Percentiles rank a stretch among this genome's conserved stretches.
These are phyloP conservation scores for Cladopsammia gracilis DNA, from an alignment of 64 coral and sea anemone genomes.

Conservation along the genomic window DNA sequence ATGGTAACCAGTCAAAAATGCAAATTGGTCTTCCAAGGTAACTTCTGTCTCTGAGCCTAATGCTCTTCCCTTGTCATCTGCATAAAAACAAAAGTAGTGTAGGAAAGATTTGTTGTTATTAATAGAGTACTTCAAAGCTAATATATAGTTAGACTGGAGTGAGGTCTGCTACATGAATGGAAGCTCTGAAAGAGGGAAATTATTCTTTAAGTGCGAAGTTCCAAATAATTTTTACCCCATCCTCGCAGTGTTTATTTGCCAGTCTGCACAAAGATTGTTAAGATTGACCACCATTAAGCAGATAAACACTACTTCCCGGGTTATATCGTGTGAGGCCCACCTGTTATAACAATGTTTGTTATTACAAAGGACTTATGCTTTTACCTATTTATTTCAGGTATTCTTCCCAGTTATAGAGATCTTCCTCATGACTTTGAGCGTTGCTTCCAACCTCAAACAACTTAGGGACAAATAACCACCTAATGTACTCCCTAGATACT, in stretches of 20 bases:
- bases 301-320: conserved; percentile 1
- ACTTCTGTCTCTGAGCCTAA: not conserved
- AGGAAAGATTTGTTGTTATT: too few relatives aligned
- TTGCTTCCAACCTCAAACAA: conserved; percentile 3
- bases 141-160: conserved; percentile 9
- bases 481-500: conserved; percentile 3
- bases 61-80: conserved; percentile 6
- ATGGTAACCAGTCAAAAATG: conserved; percentile 12
- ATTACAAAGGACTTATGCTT: conserved; percentile 1
- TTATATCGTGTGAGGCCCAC: conserved; percentile 14
- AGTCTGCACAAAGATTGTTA: not conserved
- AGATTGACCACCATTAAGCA: not conserved
- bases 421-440: conserved; percentile 9
- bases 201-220: not conserved
- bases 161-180: not conserved
- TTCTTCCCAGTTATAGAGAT: conserved; percentile 23
- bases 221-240: too few relatives aligned
- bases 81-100: conserved; percentile 6
- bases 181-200: not conserved
- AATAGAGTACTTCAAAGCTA: too few relatives aligned
- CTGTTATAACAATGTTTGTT: not conserved
- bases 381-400: conserved; percentile 8
- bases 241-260: not conserved
- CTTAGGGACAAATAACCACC: conserved; percentile 4
- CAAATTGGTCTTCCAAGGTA: not conserved